phyloP scores from a whole-genome alignment of 2,797 vertebrate genomes.

The Sebastes minor region DNA sequence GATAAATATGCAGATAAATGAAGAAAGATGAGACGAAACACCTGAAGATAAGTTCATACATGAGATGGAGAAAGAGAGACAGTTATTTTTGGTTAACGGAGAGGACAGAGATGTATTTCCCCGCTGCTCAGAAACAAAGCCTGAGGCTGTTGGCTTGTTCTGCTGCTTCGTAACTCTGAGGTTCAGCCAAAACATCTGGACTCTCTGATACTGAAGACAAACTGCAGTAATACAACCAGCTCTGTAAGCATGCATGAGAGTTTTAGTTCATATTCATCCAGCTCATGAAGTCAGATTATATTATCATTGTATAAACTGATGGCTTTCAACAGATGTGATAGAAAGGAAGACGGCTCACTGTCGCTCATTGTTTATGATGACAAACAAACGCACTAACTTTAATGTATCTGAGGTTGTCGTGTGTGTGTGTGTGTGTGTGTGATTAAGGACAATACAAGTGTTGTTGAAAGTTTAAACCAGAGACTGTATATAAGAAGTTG shows the following conservation, averaged over 20 bases:
- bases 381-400: neutral
- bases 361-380: neutral
- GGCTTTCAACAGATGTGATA: neutral
- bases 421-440: no score
- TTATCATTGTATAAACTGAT: neutral
- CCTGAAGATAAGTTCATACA: neutral
- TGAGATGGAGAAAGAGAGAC: neutral
- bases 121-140: neutral
- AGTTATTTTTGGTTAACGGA: neutral
- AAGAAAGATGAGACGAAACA: no score
- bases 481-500: no score
- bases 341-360: no score
- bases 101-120: constrained; percentile 3
- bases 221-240: neutral
- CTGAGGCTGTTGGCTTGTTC: constrained; percentile 26
- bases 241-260: neutral
- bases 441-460: no score
- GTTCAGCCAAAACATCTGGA: constrained; percentile 51
- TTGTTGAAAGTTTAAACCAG: no score
- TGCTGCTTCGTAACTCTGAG: constrained; percentile 4
- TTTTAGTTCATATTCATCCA: neutral
- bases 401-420: neutral
- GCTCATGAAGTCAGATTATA: neutral
- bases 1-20: no score
- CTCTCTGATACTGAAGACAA: neutral